These are phyloP conservation scores for Drosophila engyochracea DNA, from an alignment of 2,888 invertebrate species.

Conservation along the genomic window DNA sequence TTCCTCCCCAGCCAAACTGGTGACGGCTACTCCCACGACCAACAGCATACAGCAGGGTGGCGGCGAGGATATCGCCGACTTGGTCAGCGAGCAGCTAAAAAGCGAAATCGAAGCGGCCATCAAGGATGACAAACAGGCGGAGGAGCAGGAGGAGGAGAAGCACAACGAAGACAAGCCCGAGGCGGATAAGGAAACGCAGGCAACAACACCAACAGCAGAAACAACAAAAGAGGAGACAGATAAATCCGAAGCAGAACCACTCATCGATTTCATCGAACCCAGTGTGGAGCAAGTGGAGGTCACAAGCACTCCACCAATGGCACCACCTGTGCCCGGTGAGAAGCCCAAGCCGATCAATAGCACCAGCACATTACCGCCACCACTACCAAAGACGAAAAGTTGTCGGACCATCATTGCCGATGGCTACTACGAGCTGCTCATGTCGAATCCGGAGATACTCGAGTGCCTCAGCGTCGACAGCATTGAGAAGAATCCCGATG, in stretches of 20 bases:
- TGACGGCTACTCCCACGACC: constrained; percentile 30
- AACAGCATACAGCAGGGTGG: constrained; percentile 84
- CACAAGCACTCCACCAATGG: constrained; percentile 2
- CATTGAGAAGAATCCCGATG: constrained; percentile 95
- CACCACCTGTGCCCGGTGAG: constrained; percentile 58
- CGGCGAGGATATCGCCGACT: constrained; percentile 85
- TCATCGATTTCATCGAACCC: constrained; percentile 56
- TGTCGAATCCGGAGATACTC: constrained; percentile 92
- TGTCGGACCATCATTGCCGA: constrained; percentile 90
- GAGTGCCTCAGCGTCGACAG: constrained; percentile 92
- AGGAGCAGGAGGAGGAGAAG: constrained; percentile 42
- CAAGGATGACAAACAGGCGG: constrained; percentile 77
- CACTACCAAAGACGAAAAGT: constrained; percentile 86
- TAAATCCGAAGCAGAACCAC: constrained; percentile 47
- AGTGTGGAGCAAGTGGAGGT: constrained; percentile 18
- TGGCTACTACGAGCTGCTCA: constrained; percentile 92
- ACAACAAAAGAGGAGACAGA: constrained; percentile 28
- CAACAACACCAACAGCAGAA: constrained; percentile 17
- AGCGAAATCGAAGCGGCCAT: constrained; percentile 84
- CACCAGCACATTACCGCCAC: constrained; percentile 83
- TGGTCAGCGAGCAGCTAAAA: constrained; percentile 83
- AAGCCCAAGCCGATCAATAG: constrained; percentile 51
- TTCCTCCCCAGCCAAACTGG: constrained; percentile 85
- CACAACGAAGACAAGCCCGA: constrained; percentile 54
- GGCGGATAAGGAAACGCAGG: constrained; percentile 61